Evolutionary conservation across 2,888 invertebrate species (phyloP).

Genomic region (Escarpia spicata): DNA sequence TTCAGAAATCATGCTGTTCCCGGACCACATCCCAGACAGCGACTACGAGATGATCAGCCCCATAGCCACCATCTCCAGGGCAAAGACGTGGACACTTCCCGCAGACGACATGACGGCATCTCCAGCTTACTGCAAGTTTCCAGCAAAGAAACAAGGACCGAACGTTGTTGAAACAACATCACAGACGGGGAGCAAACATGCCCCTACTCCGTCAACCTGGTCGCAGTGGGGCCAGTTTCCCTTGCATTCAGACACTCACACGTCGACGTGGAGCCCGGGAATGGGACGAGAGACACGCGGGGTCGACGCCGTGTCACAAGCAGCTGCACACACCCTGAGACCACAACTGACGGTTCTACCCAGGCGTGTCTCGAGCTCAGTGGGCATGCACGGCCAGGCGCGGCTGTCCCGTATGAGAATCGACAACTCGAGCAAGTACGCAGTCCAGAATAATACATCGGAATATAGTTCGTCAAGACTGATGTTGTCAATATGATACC

Average conservation of each 20-base stretch:
- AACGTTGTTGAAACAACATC: background rate
- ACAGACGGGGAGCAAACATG: too few species aligned
- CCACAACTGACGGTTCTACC: background rate
- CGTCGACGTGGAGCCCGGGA: background rate
- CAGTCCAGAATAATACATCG: background rate
- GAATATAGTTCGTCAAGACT: background rate
- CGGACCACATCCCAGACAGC: background rate
- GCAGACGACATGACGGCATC: background rate
- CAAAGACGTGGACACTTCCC: background rate
- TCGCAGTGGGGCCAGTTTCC: background rate
- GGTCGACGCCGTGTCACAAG: background rate
- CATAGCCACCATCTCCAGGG: background rate
- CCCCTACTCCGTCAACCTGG: too few species aligned
- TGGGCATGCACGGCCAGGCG: background rate
- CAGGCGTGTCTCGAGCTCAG: background rate
- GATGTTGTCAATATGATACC: background rate
- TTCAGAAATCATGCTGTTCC: conserved; percentile 13
- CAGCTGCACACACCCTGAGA: background rate
- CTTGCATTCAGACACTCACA: background rate
- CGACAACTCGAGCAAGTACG: background rate
- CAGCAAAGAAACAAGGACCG: background rate
- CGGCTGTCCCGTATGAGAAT: background rate
- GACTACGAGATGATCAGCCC: background rate
- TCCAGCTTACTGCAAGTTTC: background rate
- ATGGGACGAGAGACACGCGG: too few species aligned